Conservation (phyloP, 2,113 vertebrate species). For the Ahaetulla prasina region DNA sequence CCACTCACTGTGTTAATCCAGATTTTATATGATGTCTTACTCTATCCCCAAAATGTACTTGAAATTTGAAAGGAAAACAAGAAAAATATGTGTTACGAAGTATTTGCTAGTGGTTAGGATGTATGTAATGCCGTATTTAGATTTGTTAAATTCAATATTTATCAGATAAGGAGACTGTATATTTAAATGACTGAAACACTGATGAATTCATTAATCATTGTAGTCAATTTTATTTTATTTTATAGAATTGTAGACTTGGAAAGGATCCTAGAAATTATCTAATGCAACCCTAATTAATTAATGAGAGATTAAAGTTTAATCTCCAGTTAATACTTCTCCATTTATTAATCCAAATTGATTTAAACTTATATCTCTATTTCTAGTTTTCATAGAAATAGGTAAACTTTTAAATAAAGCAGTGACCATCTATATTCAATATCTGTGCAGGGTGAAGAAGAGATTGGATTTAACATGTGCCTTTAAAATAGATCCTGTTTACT, state of each 20-base stretch:
- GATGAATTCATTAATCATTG: not conserved
- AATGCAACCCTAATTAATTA: not conserved
- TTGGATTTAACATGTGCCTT: constrained; percentile 85
- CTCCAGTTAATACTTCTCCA: not conserved
- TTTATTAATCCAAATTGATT: not conserved
- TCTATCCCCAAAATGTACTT: not conserved
- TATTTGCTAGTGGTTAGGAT: not conserved
- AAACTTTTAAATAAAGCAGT: not conserved
- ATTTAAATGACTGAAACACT: not conserved
- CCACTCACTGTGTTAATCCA: not conserved
- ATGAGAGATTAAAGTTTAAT: not conserved
- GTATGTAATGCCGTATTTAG: not conserved
- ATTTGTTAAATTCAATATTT: not conserved
- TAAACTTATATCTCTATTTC: not conserved
- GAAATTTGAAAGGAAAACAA: not conserved
- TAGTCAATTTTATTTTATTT: not conserved
- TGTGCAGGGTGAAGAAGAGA: constrained; percentile 88
- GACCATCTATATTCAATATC: not conserved
- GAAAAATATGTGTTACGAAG: not conserved
- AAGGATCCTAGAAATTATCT: not conserved
- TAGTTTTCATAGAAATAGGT: constrained; percentile 35
- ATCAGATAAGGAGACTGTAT: not conserved
- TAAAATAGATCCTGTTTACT: constrained; percentile 90
- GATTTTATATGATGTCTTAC: not conserved
- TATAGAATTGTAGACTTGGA: not conserved